These are phyloP conservation scores for Eupeodes corollae DNA, from an alignment of 1,140 invertebrate genomes.

Conservation along the genomic window DNA sequence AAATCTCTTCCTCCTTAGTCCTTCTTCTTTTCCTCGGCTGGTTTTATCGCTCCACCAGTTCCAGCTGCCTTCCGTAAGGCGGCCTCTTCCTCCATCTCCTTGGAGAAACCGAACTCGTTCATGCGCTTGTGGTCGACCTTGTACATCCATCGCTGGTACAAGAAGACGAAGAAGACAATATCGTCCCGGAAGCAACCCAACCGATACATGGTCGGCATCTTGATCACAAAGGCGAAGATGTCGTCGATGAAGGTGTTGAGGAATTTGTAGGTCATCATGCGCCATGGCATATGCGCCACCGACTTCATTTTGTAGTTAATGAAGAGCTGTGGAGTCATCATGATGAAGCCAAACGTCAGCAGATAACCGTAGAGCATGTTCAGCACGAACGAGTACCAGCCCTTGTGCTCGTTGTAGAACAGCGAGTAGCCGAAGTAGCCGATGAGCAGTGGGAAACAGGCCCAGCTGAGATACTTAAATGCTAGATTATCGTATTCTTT, in stretches of 20 bases:
- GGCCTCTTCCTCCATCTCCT: slow-evolving; percentile 51
- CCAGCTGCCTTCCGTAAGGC: slow-evolving; percentile 13
- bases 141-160: slow-evolving; percentile 98
- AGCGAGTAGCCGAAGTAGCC: slow-evolving; percentile 93
- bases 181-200: slow-evolving; percentile 95
- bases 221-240: slow-evolving; percentile 99
- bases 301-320: slow-evolving; percentile 99
- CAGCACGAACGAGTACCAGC: slow-evolving; percentile 92
- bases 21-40: no score
- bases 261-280: slow-evolving; percentile 99
- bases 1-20: no score
- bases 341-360: slow-evolving; percentile 97
- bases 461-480: slow-evolving; percentile 94
- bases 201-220: slow-evolving; percentile 96
- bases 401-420: slow-evolving; percentile 95
- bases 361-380: slow-evolving; percentile 97
- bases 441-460: slow-evolving; percentile 81
- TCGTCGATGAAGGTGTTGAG: slow-evolving; percentile 99
- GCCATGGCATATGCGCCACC: slow-evolving; percentile 96
- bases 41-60: background rate
- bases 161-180: slow-evolving; percentile 96
- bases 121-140: slow-evolving; percentile 85
- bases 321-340: slow-evolving; percentile 99
- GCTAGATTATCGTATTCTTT: slow-evolving; percentile 91
- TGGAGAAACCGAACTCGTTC: slow-evolving; percentile 93